A percentile compares a stretch with the other conserved stretches of the same genome.
Evolutionary conservation across 2,888 invertebrate species (phyloP).

Genomic region (Lobophora halterata): DNA sequence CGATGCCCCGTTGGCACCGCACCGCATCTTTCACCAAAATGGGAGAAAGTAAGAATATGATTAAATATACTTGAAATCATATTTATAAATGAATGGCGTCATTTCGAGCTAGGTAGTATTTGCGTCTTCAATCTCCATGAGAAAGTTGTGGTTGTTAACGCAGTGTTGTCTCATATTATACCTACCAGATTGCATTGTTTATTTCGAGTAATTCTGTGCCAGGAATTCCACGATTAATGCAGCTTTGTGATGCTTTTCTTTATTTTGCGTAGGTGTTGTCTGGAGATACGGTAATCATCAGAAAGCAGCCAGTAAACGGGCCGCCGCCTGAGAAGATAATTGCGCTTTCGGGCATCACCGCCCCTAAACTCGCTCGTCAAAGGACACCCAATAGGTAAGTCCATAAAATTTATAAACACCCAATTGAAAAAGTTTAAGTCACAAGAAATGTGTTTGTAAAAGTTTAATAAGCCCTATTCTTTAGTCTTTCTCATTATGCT

Average conservation of each 20-base stretch:
- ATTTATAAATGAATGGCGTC: not conserved
- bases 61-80: too few relatives aligned
- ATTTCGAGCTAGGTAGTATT: not conserved
- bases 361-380: slow-evolving; percentile 89
- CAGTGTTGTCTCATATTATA: too few relatives aligned
- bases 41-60: too few relatives aligned
- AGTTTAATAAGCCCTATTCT: too few relatives aligned
- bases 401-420: not conserved
- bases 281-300: slow-evolving; percentile 96
- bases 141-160: too few relatives aligned
- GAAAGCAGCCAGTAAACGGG: slow-evolving; percentile 91
- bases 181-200: not conserved
- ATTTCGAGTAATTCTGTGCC: not conserved
- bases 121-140: not conserved
- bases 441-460: not conserved
- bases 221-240: not conserved
- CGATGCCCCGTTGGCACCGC: slow-evolving; percentile 73
- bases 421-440: not conserved
- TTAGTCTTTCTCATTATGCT: too few relatives aligned
- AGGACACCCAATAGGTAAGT: slow-evolving; percentile 68
- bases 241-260: slow-evolving; percentile 7
- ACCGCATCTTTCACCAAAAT: slow-evolving; percentile 23
- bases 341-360: slow-evolving; percentile 93
- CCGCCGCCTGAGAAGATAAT: slow-evolving; percentile 96
- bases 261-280: slow-evolving; percentile 88